phyloP scores from a whole-genome alignment of 2,888 invertebrate genomes.

The Coremacera marginata region DNA sequence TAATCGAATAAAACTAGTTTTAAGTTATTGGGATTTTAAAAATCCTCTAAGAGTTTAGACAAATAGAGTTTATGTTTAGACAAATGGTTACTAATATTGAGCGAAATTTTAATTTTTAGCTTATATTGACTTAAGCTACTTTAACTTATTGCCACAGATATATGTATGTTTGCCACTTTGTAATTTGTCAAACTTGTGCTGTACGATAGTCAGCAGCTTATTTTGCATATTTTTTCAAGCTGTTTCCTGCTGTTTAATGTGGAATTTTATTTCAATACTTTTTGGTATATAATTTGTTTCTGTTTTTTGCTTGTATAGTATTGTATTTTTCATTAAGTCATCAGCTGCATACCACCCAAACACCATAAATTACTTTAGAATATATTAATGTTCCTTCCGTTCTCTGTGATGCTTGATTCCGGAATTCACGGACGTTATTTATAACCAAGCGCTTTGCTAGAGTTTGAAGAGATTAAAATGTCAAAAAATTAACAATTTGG shows the following conservation, averaged over 20 bases:
- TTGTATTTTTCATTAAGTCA: constrained; percentile 32
- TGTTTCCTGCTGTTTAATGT: background rate
- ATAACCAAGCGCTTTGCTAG: background rate
- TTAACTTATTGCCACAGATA: too few species aligned
- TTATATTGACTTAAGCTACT: too few species aligned
- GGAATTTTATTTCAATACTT: background rate
- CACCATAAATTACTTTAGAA: constrained; percentile 14
- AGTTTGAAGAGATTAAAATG: constrained; percentile 11
- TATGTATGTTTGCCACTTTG: too few species aligned
- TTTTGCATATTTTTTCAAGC: background rate
- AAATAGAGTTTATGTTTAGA: too few species aligned
- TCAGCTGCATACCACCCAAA: constrained; percentile 8
- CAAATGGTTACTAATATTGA: too few species aligned
- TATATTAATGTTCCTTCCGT: constrained; percentile 11
- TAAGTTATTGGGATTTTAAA: too few species aligned
- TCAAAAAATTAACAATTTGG: background rate
- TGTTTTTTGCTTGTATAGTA: constrained; percentile 8
- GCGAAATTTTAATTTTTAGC: too few species aligned
- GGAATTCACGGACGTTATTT: constrained; percentile 19
- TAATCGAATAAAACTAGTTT: too few species aligned
- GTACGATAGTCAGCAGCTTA: background rate
- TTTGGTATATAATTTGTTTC: background rate
- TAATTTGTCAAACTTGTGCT: too few species aligned
- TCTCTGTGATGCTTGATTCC: constrained; percentile 5
- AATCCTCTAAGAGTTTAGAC: too few species aligned